Evolutionary conservation across 2,113 vertebrate genomes (phyloP).

Genomic region (Rostratula benghalensis): DNA sequence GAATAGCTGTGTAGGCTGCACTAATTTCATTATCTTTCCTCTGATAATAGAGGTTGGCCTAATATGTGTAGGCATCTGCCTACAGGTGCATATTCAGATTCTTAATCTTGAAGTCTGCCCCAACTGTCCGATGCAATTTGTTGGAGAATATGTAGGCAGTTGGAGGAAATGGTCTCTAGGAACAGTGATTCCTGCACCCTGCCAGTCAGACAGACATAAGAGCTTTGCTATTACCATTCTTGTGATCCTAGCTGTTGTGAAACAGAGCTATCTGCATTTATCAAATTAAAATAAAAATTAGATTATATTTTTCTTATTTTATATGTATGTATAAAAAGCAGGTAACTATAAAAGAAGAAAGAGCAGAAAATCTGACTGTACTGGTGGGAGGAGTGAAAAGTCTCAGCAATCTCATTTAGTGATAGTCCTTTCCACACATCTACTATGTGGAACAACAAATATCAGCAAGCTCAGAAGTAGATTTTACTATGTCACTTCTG

Average conservation of each 20-base stretch:
- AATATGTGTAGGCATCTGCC: background rate
- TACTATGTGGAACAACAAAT: background rate
- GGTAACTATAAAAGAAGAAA: background rate
- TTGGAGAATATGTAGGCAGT: background rate
- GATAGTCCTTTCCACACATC: background rate
- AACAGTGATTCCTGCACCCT: background rate
- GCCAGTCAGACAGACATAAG: background rate
- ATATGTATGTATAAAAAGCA: background rate
- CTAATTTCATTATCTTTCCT: background rate
- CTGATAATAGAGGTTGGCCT: background rate
- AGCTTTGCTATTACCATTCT: background rate
- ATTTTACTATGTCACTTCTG: background rate
- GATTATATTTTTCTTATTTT: background rate
- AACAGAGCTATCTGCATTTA: constrained; percentile 8
- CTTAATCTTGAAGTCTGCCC: background rate
- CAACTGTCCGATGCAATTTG: background rate
- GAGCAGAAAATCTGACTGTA: background rate
- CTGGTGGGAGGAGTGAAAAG: background rate
- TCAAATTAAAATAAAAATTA: constrained; percentile 2
- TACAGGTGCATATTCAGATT: background rate
- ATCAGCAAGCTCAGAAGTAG: background rate
- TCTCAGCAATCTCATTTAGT: background rate
- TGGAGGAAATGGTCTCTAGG: background rate
- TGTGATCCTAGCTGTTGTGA: constrained; percentile 6
- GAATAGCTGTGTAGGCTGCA: background rate